Evolutionary conservation across 2,113 vertebrate genomes (phyloP).

Genomic region (Xyliphius kryptos): DNA sequence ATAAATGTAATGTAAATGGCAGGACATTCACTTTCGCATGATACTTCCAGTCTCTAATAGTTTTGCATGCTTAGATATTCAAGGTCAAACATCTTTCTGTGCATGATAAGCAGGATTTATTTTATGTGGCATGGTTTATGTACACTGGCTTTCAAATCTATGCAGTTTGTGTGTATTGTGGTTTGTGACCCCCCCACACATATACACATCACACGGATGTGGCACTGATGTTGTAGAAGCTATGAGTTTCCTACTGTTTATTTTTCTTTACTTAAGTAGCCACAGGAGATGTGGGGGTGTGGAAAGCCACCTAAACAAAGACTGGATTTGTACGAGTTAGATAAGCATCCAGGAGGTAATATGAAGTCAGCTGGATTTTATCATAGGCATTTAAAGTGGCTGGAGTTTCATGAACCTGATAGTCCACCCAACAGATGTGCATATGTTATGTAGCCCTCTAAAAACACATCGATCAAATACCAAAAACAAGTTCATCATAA

Average conservation of each 20-base stretch:
- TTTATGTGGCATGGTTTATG: too few relatives aligned
- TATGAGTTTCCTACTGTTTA: conserved; percentile 36
- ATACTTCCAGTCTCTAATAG: too few relatives aligned
- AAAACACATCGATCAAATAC: conserved; percentile 36
- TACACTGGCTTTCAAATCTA: too few relatives aligned
- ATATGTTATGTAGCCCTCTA: conserved; percentile 38
- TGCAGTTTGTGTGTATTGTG: too few relatives aligned
- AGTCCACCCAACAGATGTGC: conserved; percentile 46
- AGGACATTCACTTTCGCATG: too few relatives aligned
- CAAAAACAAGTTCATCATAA: conserved; percentile 34
- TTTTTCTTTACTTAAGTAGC: conserved; percentile 40
- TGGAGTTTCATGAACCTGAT: conserved; percentile 28
- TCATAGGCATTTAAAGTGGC: conserved; percentile 44
- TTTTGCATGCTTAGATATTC: too few relatives aligned
- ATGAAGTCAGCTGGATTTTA: conserved; percentile 40
- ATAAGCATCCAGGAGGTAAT: conserved; percentile 48
- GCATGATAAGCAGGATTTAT: too few relatives aligned
- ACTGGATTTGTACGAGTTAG: conserved; percentile 43
- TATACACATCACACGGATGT: too few relatives aligned
- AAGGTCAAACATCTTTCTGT: too few relatives aligned
- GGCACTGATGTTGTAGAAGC: conserved; percentile 26
- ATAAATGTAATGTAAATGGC: too few relatives aligned
- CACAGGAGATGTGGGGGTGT: conserved; percentile 11
- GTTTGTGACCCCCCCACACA: too few relatives aligned
- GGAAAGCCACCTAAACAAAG: conserved; percentile 49